These are phyloP conservation scores for Dynastes hyllus DNA, from an alignment of 2,888 invertebrate species.

Conservation along the genomic window DNA sequence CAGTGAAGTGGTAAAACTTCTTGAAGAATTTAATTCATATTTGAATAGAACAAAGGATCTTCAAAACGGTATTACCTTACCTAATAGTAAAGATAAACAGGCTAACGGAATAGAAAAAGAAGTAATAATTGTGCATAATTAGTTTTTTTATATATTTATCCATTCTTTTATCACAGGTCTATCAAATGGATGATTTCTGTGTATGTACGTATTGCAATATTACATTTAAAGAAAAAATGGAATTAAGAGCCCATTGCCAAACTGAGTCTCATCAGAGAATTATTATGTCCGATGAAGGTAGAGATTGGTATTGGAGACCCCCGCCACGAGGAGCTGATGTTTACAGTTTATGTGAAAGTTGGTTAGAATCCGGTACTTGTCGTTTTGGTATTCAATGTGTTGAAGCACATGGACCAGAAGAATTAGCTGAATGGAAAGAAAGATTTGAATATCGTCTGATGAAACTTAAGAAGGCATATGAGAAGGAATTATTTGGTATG, in stretches of 20 bases:
- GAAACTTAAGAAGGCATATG: slow-evolving; percentile 78
- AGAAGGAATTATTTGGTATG: slow-evolving; percentile 79
- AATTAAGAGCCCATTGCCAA: slow-evolving; percentile 76
- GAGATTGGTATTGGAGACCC: slow-evolving; percentile 80
- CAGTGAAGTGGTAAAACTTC: slow-evolving; percentile 72
- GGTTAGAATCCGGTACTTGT: slow-evolving; percentile 75
- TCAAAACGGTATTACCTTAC: slow-evolving; percentile 21
- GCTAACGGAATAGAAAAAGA: slow-evolving; percentile 41
- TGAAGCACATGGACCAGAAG: slow-evolving; percentile 82
- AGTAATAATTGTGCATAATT: slow-evolving; percentile 4
- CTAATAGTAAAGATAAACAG: slow-evolving; percentile 23
- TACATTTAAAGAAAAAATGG: slow-evolving; percentile 73
- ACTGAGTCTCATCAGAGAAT: slow-evolving; percentile 78
- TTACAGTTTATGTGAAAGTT: slow-evolving; percentile 78
- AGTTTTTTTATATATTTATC: neutral
- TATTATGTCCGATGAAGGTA: slow-evolving; percentile 82
- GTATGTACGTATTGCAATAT: slow-evolving; percentile 76
- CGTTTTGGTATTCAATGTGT: slow-evolving; percentile 82
- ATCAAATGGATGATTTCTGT: slow-evolving; percentile 50
- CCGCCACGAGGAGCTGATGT: slow-evolving; percentile 81
- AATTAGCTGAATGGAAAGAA: slow-evolving; percentile 83
- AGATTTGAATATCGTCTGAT: slow-evolving; percentile 80
- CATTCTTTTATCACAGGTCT: slow-evolving; percentile 32
- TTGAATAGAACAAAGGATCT: slow-evolving; percentile 20
- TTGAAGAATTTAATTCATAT: slow-evolving; percentile 71